Evolutionary conservation across 2,797 vertebrate species (phyloP).

Genomic region (Chanos chanos): DNA sequence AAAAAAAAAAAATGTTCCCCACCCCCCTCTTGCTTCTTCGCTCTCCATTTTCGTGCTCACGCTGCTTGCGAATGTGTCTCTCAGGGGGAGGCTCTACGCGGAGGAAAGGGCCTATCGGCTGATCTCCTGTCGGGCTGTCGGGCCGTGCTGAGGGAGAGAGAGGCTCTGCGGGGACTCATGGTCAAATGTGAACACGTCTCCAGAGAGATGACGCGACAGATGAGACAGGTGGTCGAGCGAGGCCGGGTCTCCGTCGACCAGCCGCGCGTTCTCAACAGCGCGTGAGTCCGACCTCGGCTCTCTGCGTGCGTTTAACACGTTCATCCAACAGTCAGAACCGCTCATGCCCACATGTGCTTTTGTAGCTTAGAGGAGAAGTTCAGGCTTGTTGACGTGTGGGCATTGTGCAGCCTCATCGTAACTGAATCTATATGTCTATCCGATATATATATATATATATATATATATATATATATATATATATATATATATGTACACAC

Average conservation of each 20-base stretch:
- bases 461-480: too few species aligned
- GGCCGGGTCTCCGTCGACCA: constrained; percentile 71
- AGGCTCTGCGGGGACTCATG: constrained; percentile 82
- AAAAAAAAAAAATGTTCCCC: too few species aligned
- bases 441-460: too few species aligned
- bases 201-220: constrained; percentile 73
- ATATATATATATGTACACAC: too few species aligned
- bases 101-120: constrained; percentile 72
- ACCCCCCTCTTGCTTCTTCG: too few species aligned
- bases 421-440: too few species aligned
- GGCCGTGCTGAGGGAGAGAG: constrained; percentile 75
- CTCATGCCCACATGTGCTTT: too few species aligned
- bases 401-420: too few species aligned
- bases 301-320: too few species aligned
- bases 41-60: not conserved
- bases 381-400: too few species aligned
- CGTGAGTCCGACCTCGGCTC: constrained; percentile 60
- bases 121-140: constrained; percentile 80
- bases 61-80: not conserved
- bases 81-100: constrained; percentile 69
- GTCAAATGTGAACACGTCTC: constrained; percentile 82
- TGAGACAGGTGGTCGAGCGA: constrained; percentile 71
- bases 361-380: too few species aligned
- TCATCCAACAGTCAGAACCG: too few species aligned
- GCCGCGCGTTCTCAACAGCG: constrained; percentile 74